Evolutionary conservation across 2,888 invertebrate species (phyloP).

Genomic region (Seira musarum): DNA sequence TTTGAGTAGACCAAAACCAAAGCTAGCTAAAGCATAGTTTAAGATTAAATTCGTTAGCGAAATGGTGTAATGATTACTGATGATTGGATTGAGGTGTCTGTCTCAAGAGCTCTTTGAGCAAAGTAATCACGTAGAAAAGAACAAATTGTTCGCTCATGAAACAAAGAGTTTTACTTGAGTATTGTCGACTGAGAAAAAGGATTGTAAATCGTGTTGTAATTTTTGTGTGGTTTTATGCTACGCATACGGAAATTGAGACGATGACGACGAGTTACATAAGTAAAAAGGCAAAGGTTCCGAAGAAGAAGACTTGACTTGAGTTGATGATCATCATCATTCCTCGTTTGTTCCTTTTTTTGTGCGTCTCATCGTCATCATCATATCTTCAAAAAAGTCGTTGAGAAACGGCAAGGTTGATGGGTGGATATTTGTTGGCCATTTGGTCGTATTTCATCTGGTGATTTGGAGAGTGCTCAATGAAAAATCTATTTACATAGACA

Average conservation of each 20-base stretch:
- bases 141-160: neutral
- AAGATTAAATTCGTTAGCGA: neutral
- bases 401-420: conserved; percentile 49
- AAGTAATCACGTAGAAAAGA: conserved; percentile 9
- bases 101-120: neutral
- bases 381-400: neutral
- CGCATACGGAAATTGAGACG: neutral
- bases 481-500: conserved; percentile 40
- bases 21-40: too few species aligned
- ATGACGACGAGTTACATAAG: conserved; percentile 2
- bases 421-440: conserved; percentile 38
- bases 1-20: too few species aligned
- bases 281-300: conserved; percentile 43
- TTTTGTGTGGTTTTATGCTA: neutral
- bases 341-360: conserved; percentile 25
- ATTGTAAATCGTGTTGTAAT: neutral
- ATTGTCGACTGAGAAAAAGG: too few species aligned
- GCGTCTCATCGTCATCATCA: conserved; percentile 7
- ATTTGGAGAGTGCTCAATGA: conserved; percentile 46
- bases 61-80: conserved; percentile 8
- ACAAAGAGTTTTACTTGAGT: too few species aligned
- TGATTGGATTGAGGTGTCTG: neutral
- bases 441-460: conserved; percentile 49
- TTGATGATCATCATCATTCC: conserved; percentile 32
- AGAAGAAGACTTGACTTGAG: conserved; percentile 11